phyloP scores from a whole-genome alignment of 2,113 vertebrate species.

The Hippocampus guttulatus region DNA sequence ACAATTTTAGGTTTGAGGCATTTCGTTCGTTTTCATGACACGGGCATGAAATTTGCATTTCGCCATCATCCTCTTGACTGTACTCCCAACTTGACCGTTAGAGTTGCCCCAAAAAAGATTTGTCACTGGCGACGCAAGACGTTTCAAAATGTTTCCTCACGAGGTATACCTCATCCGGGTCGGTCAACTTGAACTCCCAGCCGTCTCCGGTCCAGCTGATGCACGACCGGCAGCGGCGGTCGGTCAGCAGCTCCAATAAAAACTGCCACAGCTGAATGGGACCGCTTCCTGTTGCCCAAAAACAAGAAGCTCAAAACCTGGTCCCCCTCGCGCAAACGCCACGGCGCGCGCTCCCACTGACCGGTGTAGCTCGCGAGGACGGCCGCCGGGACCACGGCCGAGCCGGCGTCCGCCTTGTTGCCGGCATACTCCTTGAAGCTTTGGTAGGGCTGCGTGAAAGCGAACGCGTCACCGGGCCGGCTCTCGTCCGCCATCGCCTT shows the following conservation, averaged over 20 bases:
- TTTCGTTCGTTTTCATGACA: no score
- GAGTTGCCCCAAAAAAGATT: no score
- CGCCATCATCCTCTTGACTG: no score
- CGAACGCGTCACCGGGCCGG: constrained; percentile 27
- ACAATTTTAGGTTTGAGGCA: no score
- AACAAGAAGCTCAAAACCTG: background rate
- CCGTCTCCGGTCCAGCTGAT: constrained; percentile 72
- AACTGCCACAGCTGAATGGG: constrained; percentile 74
- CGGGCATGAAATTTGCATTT: no score
- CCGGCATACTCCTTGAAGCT: constrained; percentile 62
- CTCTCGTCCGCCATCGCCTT: constrained; percentile 17
- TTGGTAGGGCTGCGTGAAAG: constrained; percentile 35
- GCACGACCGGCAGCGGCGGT: constrained; percentile 63
- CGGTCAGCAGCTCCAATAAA: constrained; percentile 69
- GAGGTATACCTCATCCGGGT: constrained; percentile 62
- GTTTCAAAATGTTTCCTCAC: no score
- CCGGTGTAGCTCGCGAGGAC: constrained; percentile 66
- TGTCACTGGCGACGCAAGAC: no score
- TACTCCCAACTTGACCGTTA: no score
- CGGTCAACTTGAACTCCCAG: constrained; percentile 70
- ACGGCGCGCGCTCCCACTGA: constrained; percentile 17
- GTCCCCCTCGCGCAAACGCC: background rate
- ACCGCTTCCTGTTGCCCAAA: constrained; percentile 54
- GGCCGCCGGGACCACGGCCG: constrained; percentile 58
- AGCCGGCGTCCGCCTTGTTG: constrained; percentile 30